Base-by-base conservation (phyloP, 2,797 vertebrate genomes). In the Silurus lanzhouensis region DNA sequence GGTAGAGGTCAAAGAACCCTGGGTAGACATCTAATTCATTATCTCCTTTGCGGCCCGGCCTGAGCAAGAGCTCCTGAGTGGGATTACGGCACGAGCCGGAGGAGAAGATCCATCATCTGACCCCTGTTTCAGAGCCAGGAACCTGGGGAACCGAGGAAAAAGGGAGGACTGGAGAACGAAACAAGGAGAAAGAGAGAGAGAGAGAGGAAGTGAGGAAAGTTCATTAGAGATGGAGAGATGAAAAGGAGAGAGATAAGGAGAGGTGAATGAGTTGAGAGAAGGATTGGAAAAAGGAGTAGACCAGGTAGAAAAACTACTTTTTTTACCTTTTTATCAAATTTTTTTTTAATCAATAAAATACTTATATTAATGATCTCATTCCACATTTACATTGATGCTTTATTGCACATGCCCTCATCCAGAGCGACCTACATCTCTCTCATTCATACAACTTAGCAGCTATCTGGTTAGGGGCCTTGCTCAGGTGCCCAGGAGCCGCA, bases 21-120 rank as follows among this genome's bases (percentile, higher is more conserved):
- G 95, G 96, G 96, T 96, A 96, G 97, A 97, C 95, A 95, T 96
- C 96, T 97, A 97, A 97, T 98, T 97, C 96, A 98, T 98, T 98
- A 97, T 96, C 97, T 95, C 96, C 97, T 97, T 94, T 95, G 93
- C 92, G 95, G 96, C 93, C 93, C 95, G 85, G 94, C 96, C 94
- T 95, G 94, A 93, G 95, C 94, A 93, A 93, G 92, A 93, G 95
- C 94, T 96, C 94, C 93, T 96, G 93, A 90, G 93, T 94, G 92
- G 95, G 96, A 96, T 95, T 94, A 95, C 91, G 92, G 91, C 95
- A 93, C 94, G 93, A 93, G 94, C 95, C 96, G 92, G 88, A 94
- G 95, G 95, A 95, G 93, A 94, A 94, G 95, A 97, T 97, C 96
- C 95, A 95, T 97, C 96, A 96, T 92, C 90, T 68, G 89, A 89